These are phyloP conservation scores for Chaetodon trifascialis DNA, from an alignment of 2,113 vertebrate species.

Conservation along the genomic window DNA sequence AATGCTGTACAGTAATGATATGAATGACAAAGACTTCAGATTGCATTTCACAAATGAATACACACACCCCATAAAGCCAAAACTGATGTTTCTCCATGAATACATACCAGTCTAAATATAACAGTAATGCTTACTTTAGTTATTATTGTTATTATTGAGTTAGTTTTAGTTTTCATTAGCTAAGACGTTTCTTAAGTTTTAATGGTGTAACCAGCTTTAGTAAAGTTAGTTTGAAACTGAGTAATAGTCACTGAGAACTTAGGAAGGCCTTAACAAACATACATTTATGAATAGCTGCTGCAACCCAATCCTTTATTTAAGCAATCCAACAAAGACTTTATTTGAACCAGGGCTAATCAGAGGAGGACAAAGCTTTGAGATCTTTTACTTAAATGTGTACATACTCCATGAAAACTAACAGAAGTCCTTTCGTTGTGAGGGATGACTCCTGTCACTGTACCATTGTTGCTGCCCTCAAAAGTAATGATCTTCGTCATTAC, in stretches of 20 bases:
- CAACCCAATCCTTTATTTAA: background rate
- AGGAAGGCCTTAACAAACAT: too few species aligned
- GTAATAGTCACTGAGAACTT: background rate
- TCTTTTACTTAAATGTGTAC: background rate
- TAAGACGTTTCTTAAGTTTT: too few species aligned
- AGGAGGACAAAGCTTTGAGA: background rate
- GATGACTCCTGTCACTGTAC: too few species aligned
- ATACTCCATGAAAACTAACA: too few species aligned
- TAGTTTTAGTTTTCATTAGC: too few species aligned
- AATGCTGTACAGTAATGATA: background rate
- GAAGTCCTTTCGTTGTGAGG: too few species aligned
- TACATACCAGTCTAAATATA: background rate
- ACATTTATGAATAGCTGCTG: background rate
- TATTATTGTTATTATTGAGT: too few species aligned
- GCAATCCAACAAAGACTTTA: background rate
- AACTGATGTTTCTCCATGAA: too few species aligned
- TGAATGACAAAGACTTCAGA: background rate
- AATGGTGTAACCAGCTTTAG: background rate
- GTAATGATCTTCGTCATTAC: too few species aligned
- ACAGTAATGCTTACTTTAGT: background rate
- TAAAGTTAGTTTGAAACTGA: background rate
- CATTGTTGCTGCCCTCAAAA: too few species aligned
- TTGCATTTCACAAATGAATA: background rate
- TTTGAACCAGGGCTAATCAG: background rate
- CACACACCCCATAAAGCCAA: too few species aligned